Base-by-base conservation (phyloP, 2,888 invertebrate genomes). In the Dryobota labecula region DNA sequence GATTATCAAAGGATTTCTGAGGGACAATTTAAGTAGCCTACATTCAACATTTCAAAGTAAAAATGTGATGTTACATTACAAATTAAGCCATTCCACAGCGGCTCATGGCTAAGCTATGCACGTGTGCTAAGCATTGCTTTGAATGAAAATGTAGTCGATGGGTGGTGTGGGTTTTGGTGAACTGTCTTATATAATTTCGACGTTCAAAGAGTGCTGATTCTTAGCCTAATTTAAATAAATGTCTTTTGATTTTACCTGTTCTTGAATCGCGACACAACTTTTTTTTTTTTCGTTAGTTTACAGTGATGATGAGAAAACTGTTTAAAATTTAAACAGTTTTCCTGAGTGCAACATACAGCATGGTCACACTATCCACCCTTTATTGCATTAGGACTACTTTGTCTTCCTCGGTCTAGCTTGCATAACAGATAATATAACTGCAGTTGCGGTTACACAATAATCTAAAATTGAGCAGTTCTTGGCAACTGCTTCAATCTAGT, bases 331-430 rank as follows among this genome's bases (percentile, higher is more conserved):
- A n/a, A 62, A 3, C n/a, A n/a, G n/a, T n/a, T 43, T 36, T 60
- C 30, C 76, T 54, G 15, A 58, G 36, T 47, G 13, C 8, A 60
- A 9, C 20, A 11, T 8, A 30, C 9, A 56, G 8, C 53, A 47
- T 75, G 70, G 84, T 82, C 66, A 85, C 86, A 62, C 56, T 70
- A 63, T 43, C 13, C 66, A 78, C 78, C 79, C 84, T 84, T 90
- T 87, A 90, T 90, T 90, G 85, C 86, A 90, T 90, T 90, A 73
- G 67, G 84, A 86, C 85, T 85, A 81, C 72, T 72, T 69, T 64
- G 72, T 70, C 68, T 78, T 79, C 64, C 68, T 69, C 38, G 8
- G 27, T 67, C 20, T 64, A 33, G 33, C 49, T 64, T 47, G 27
- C 24, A 43, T 41, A 65, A 62, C 54, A n/a, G 20, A 43, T 53